Evolutionary conservation across 2,113 vertebrate species (phyloP), one percentile per base, ranked within the genome.

Genomic region (Semnornis frantzii): DNA sequence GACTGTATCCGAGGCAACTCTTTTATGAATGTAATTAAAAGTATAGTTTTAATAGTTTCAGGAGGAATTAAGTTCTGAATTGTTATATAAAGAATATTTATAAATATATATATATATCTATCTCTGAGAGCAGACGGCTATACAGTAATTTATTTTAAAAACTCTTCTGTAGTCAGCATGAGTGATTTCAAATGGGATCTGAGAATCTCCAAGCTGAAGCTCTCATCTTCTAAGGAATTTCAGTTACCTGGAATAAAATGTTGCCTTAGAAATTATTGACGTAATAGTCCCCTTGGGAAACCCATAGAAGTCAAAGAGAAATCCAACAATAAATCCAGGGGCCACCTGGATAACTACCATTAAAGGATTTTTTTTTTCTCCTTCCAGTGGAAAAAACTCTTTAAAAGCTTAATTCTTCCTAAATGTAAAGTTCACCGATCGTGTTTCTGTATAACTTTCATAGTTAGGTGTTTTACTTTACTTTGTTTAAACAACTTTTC

Each of bases 321-420:
- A 97, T 95, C 95, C 97, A 97, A 97, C 97, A 97, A 97, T 98
- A 98, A 98, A 98, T 97, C 97, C 93, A 93, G 97, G 95, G 97
- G 97, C 97, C 97, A 98, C 98, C 98, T 98, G 98, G 96, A 97
- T 95, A 95, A 97, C 91, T 85, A 94, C 93, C 33, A 86, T 96
- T 97, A 97, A 97, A 39, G 37, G 37, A 39, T 62, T 37, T 63
- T 62, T 63, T 63, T 42, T 64, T 63, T 25, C 85, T 97, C 96
- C 78, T 85, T 97, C 96, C 78, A 94, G 90, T 87, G 94, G 93
- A 88, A 96, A 93, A 88, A 94, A 94, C 77, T 90, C 92, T 96
- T 97, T 95, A 96, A 97, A 98, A 97, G 97, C 94, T 97, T 98
- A 97, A 97, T 98, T 97, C 97, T 97, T 97, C 96, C 96, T 98